These are phyloP conservation scores for Phaedon cochleariae DNA, from an alignment of 2,888 invertebrate species.

Conservation along the genomic window DNA sequence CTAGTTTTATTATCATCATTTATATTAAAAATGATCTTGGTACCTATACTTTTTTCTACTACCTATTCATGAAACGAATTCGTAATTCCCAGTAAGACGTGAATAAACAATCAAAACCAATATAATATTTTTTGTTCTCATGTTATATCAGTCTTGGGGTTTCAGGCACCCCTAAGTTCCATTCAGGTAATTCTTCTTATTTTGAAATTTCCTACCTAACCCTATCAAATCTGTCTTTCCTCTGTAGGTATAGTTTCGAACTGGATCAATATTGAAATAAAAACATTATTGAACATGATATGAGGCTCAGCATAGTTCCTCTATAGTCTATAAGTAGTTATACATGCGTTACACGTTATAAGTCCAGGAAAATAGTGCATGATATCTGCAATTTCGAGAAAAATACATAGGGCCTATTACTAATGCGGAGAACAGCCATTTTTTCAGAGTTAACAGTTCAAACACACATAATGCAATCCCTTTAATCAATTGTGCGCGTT, in stretches of 20 bases:
- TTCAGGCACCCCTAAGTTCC: slow-evolving; percentile 58
- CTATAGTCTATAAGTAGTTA: background rate
- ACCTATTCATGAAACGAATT: too few relatives aligned
- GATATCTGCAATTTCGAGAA: too few relatives aligned
- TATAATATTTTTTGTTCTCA: slow-evolving; percentile 48
- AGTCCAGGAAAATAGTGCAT: background rate
- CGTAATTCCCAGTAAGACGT: too few relatives aligned
- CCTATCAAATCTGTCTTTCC: background rate
- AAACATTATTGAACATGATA: background rate
- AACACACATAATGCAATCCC: too few relatives aligned
- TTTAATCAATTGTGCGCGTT: too few relatives aligned
- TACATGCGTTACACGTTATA: background rate
- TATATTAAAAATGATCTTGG: too few relatives aligned
- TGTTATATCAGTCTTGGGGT: slow-evolving; percentile 49
- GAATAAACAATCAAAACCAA: slow-evolving; percentile 13
- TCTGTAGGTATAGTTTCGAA: background rate
- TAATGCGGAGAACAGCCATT: too few relatives aligned
- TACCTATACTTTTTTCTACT: too few relatives aligned
- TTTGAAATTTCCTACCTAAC: background rate
- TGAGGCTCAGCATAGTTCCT: background rate
- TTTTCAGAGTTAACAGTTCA: too few relatives aligned
- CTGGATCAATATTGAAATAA: background rate
- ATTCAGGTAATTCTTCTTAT: slow-evolving; percentile 38
- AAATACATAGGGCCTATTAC: too few relatives aligned
- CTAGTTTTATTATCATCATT: too few relatives aligned